Base-by-base conservation (phyloP, 2,888 invertebrate species). In the Stegophylla sp. region DNA sequence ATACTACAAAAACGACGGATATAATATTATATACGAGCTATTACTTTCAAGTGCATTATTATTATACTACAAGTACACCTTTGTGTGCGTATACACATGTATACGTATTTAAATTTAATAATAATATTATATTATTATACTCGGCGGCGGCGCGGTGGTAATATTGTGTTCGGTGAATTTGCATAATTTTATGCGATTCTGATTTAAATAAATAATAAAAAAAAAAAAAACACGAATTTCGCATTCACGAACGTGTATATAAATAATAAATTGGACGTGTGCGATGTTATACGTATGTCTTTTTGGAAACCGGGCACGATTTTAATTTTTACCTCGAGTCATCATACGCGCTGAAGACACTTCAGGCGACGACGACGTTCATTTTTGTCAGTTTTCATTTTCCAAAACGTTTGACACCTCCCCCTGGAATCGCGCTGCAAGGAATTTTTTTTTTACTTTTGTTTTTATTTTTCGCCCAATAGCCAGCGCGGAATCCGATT, bases 161-260 rank as follows among this genome's bases (percentile, higher is more conserved):
- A 20, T 56, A 56, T 34, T 61, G 61, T 61, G 61, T 61, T 61
- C 17, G 34, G 61, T 10, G n/a, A 1, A 43, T 64, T 64, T 43
- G 64, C 64, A 64, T 64, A 64, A 64, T 64, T 64, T 41, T 43
- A 43, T 15, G 43, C 64, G 3, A 64, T 43, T 4, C 64, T 43
- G 64, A n/a, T n/a, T 43, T 23, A 64, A 64, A 64, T 64, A 64
- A 41, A 64, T 53, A n/a, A n/a, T n/a, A n/a, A n/a, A n/a, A n/a
- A n/a, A n/a, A n/a, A n/a, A n/a, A 5, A 34, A 34, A 7, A 48
- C 15, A 48, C 13, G 43, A 64, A 23, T 41, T 43, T 43, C 43
- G 20, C 43, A 43, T 56, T 20, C 23, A 12, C 17, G 51, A 7
- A 20, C 7, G 12, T 56, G 10, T 10, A 56, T 23, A 23, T 53